A percentile compares a stretch with the other conserved stretches of the same genome.
Conservation (phyloP, 2,888 invertebrate genomes). For the Parnassius orleans region DNA sequence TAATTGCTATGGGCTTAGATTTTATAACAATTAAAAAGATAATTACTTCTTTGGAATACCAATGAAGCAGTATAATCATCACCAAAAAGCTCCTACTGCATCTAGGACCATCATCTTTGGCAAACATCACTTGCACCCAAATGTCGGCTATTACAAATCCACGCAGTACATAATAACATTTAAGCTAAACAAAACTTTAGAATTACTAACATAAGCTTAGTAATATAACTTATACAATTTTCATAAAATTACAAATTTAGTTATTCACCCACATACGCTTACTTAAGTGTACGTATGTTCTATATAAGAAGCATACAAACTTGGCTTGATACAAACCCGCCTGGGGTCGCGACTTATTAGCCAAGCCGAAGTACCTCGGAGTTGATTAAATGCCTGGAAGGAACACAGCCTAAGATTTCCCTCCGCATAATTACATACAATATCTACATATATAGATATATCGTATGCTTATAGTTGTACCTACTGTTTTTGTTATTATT, state of each 20-base stretch:
- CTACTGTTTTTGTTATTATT: too few relatives aligned
- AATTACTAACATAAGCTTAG: not conserved
- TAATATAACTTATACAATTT: slow-evolving; percentile 9
- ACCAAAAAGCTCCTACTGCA: too few relatives aligned
- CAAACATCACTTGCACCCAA: too few relatives aligned
- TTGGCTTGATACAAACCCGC: not conserved
- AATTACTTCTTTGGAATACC: too few relatives aligned
- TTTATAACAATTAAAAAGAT: too few relatives aligned
- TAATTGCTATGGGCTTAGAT: too few relatives aligned
- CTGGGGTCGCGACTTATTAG: slow-evolving; percentile 15
- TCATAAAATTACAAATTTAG: slow-evolving; percentile 5
- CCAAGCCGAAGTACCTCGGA: slow-evolving; percentile 7
- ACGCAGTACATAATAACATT: not conserved
- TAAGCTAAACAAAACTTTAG: slow-evolving; percentile 1
- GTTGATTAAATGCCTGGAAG: slow-evolving; percentile 18
- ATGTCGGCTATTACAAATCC: too few relatives aligned
- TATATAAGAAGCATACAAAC: not conserved
- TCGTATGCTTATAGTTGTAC: too few relatives aligned
- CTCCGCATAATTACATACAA: slow-evolving; percentile 7
- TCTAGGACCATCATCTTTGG: too few relatives aligned
- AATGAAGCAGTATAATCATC: too few relatives aligned
- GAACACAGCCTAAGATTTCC: slow-evolving; percentile 7
- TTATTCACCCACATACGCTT: not conserved
- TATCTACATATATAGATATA: not conserved
- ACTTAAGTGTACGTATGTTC: not conserved